Evolutionary conservation across 2,888 invertebrate genomes (phyloP), one percentile per base, ranked within the genome.

Genomic region (Hydriomena furcata): DNA sequence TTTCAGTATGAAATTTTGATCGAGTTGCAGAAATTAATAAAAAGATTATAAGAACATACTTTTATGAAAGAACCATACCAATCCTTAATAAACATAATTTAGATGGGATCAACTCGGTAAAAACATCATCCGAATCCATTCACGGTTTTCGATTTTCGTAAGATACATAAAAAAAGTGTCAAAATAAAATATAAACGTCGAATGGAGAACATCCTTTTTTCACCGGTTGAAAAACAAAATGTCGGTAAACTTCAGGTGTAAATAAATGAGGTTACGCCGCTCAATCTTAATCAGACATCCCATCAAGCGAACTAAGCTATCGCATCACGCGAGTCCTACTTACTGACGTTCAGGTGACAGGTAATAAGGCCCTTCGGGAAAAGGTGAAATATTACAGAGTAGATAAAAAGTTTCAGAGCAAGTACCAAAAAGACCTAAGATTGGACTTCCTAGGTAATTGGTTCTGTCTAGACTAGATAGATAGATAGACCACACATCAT

Each of bases 281-380:
- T 52, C 49, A 45, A 61, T 61, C 50, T 58, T 54, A 59, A 60
- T 59, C 61, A 55, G 55, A 40, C 54, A 51, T 52, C 44, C 46
- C 37, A 46, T 50, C 48, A 48, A 40, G 24, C 34, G 38, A 21
- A 30, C 52, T 55, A 60, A 59, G 58, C 52, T 55, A 37, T 53
- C 25, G 45, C 41, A 58, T 52, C 64, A 64, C 59, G 64, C 60
- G 45, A 63, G 37, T 31, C 52, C 49, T 55, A 36, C 34, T 43
- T 30, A 35, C 37, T 11, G 11, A 20, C 7, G 42, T 43, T 52
- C 13, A 32, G 34, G 34, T 37, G 52, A 46, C 42, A 46, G 28
- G 41, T 42, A 28, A 52, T 32, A 32, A 41, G 11, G 36, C 11
- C 7, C 23, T 42, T 7, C 21, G 45, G 36, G 24, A 21, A 37